Base-by-base conservation (phyloP, 2,797 vertebrate species). In the Chelon labrosus region DNA sequence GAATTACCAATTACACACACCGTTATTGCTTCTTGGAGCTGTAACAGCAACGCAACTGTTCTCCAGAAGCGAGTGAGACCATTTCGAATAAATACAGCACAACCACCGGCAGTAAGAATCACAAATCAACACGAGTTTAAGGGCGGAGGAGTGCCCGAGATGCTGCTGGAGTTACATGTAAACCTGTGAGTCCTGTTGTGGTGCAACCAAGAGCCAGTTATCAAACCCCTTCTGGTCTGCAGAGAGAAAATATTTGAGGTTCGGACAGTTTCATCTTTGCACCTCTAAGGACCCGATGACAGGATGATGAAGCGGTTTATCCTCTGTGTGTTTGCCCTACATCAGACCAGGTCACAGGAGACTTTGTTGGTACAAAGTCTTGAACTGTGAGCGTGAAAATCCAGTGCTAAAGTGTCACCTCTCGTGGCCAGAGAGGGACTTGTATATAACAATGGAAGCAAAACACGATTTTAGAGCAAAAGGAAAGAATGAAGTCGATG, bases 301-400 rank as follows among this genome's bases (percentile, higher is more conserved):
- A 89, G 69, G 55, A 88, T 89, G 89, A 89, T 87, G 86, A 88
- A 91, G 77, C 59, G 49, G 55, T 73, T 80, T 56, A 73, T 76
- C 62, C 59, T 47, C 57, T 70, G 65, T 65, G 70, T 76, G 73
- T 80, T 86, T 83, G 77, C 52, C 65, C 84, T 68, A 68, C 67
- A 83, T 81, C 73, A 83, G 53, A 44, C 19, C 65, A 64, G 78
- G 77, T 79, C 83, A 59, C 69, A 31, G 54, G 80, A 77, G 74
- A 80, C 38, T 31, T 31, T 17, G 20, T 20, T 41, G 39, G 22
- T 31, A 41, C 19, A 3, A 75, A 56, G 67, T 69, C 19, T 14
- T 68, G n/a, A 75, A 63, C 57, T 75, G 63, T 67, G 65, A 79
- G 49, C 14, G 12, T 69, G 59, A 78, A 70, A 70, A 71, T 49